Conservation (phyloP, 2,113 vertebrate genomes). For the Lophotis ruficrista region DNA sequence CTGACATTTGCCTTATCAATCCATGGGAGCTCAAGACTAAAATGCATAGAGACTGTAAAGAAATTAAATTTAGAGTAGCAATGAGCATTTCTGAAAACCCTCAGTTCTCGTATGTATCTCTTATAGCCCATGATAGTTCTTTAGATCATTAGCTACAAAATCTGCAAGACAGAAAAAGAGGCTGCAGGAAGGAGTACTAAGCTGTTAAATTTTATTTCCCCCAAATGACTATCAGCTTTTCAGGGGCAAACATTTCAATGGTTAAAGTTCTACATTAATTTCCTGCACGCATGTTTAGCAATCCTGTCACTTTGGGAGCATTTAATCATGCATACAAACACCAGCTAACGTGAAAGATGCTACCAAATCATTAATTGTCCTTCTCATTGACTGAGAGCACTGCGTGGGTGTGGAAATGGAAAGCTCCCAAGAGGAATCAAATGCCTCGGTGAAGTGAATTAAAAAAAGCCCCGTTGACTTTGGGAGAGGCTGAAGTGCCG, state of each 20-base stretch:
- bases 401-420: rapidly evolving
- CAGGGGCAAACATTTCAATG: neutral
- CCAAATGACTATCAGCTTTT: neutral
- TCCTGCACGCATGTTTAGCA: neutral
- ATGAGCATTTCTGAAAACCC: neutral
- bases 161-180: neutral
- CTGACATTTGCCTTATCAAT: neutral
- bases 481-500: neutral
- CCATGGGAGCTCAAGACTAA: neutral
- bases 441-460: neutral
- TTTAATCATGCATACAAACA: conserved; percentile 3
- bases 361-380: neutral
- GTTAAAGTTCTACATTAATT: conserved; percentile 12
- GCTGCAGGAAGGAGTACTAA: neutral
- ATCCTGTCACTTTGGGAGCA: neutral
- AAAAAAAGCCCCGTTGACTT: neutral
- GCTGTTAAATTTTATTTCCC: neutral
- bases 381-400: neutral
- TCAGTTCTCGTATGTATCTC: neutral
- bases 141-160: neutral
- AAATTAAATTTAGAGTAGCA: neutral
- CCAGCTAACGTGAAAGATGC: neutral
- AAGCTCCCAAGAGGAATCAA: neutral
- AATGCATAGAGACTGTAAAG: rapidly evolving
- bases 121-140: neutral